phyloP scores from a whole-genome alignment of 2,888 invertebrate species.

The Eilema sororculum region DNA sequence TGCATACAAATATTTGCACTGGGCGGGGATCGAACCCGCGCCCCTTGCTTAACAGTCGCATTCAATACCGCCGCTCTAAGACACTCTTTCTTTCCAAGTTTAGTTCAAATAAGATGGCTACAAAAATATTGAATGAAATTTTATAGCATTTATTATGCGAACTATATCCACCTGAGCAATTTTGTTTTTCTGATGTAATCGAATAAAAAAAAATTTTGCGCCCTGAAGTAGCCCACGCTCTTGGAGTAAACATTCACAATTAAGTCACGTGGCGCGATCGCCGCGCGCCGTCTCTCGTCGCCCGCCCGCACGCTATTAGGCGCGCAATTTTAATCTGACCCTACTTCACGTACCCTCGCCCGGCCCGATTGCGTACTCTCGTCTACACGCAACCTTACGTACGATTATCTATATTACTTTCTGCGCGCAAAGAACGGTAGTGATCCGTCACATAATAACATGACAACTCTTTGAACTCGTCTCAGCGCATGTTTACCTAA shows the following conservation, averaged over 20 bases:
- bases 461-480: slow-evolving; percentile 30
- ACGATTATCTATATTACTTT: slow-evolving; percentile 14
- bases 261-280: too few relatives aligned
- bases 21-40: too few relatives aligned
- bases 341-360: neutral
- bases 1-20: too few relatives aligned
- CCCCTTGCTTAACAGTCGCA: too few relatives aligned
- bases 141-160: too few relatives aligned
- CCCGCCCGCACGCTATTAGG: neutral
- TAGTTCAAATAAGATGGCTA: neutral
- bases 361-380: neutral
- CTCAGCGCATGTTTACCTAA: slow-evolving; percentile 34
- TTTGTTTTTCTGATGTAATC: too few relatives aligned
- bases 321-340: slow-evolving; percentile 8
- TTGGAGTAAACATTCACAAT: neutral
- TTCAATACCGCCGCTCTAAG: too few relatives aligned
- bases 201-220: too few relatives aligned
- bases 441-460: neutral
- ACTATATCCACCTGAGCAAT: too few relatives aligned
- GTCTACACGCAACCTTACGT: neutral
- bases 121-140: neutral
- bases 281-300: too few relatives aligned
- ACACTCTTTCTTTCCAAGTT: neutral
- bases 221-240: neutral
- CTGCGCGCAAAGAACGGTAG: slow-evolving; percentile 6